Evolutionary conservation across 2,113 vertebrate genomes (phyloP), one percentile per base, ranked within the genome.

Genomic region (Pygoscelis antarcticus): DNA sequence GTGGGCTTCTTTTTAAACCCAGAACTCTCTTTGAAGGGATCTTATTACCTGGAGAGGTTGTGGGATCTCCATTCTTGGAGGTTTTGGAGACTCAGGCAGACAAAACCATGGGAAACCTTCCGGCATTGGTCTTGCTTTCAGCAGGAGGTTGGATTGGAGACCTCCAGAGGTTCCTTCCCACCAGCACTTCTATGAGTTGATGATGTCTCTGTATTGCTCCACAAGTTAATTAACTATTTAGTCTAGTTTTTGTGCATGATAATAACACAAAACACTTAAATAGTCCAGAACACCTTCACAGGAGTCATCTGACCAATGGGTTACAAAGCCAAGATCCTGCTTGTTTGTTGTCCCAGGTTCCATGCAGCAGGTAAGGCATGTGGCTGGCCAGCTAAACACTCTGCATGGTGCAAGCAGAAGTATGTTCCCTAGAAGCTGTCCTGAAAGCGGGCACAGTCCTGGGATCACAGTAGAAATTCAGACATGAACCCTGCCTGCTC

Each of bases 221-320:
- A n/a, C 18, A 74, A 57, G 52, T 52, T 62, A 66, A 38, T 22
- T n/a, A 38, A 70, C 25, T 57, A 4, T 66, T 70, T 47, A 69
- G 8, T 36, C 18, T 47, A 27, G 5, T 5, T 36, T 76, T 36
- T 47, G 29, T 74, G 36, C 9, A 11, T 40, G 21, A 30, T 26
- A 64, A 51, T 38, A 52, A 26, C 46, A 89, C 2, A 60, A 47
- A 94, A 2, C n/a, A 13, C 26, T 23, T 42, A 6, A 71, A 46
- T 8, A 69, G 17, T 6, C 44, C 60, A 36, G 49, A 86, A 76
- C 52, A 70, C 11, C 54, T 54, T 65, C 6, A 5, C 34, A 40
- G 64, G 36, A 60, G 14, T 22, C 21, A n/a, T 46, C 38, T 1
- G 5, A 27, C 7, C 0, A 0, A 25, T n/a, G 68, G 30, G 14